Evolutionary conservation across 2,888 invertebrate genomes (phyloP), one percentile per base, ranked within the genome.

Genomic region (Meteorus colon): DNA sequence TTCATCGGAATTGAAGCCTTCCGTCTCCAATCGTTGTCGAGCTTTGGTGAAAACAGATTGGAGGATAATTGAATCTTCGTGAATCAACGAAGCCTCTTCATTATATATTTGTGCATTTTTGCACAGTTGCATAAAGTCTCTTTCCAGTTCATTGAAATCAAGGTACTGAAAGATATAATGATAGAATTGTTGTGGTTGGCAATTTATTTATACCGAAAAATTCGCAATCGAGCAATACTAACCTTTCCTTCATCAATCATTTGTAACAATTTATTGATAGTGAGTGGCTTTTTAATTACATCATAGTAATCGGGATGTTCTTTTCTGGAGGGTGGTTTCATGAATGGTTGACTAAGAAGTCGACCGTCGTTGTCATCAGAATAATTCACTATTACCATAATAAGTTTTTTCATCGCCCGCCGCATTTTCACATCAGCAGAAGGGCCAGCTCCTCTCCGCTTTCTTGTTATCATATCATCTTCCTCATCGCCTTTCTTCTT

Each of bases 51-150:
- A 97, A 0, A 96, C 95, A 77, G 95, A 95, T 84, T 98, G 96
- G 79, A 99, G 91, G 1, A 98, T 96, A 80, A 98, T 96, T 0
- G 98, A 98, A 89, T 99, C 98, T 87, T 97, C 96, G 89, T 98
- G 97, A 81, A 99, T 99, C 73, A 98, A 91, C 0, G 98, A 98
- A 8, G 95, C 95, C 90, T 99, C 98, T 87, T 98, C 97, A 89
- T 99, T 99, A 91, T 98, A 99, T 4, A 95, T 95, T 90, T 99
- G 99, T 4, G 99, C 99, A 90, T 99, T 99, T 82, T 96, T 96
- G 89, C 98, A 99, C 73, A 99, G 91, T 81, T 98, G 94, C 92
- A 96, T 95, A 86, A 99, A 98, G 89, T 99, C 99, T 72, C 94
- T 93, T 87, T 96, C 96, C 78, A 97, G 90, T 83, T 97, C 97